Conservation (phyloP, 2,113 vertebrate genomes). For the Neoarius graeffei region DNA sequence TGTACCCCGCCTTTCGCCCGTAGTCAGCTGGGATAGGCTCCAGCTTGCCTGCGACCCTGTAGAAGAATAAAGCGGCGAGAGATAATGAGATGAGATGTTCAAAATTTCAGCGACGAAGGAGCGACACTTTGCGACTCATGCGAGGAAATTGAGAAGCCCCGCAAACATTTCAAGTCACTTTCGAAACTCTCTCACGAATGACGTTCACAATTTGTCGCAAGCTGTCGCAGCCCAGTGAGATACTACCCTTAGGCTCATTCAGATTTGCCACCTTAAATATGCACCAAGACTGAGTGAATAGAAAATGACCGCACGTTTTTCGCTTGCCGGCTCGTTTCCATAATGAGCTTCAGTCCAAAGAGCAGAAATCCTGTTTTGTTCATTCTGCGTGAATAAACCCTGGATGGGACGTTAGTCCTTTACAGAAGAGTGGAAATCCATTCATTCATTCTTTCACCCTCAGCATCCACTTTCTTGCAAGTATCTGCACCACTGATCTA, state of each 20-base stretch:
- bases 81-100: too few species aligned
- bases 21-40: too few species aligned
- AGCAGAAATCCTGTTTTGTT: background rate
- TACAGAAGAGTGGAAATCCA: background rate
- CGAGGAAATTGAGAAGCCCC: too few species aligned
- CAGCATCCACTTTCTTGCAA: background rate
- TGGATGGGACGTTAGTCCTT: background rate
- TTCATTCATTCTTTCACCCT: background rate
- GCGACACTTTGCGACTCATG: too few species aligned
- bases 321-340: background rate
- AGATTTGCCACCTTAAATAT: background rate
- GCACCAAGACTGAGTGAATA: background rate
- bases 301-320: background rate
- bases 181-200: too few species aligned
- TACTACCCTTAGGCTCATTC: constrained; percentile 1
- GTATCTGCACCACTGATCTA: background rate
- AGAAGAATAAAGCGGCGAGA: too few species aligned
- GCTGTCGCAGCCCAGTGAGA: too few species aligned
- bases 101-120: too few species aligned
- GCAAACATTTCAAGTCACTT: too few species aligned
- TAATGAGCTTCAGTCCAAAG: background rate
- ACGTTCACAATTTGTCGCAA: too few species aligned
- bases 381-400: background rate
- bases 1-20: too few species aligned
- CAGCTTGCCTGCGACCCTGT: too few species aligned